These are phyloP conservation scores for Chaetodon auriga DNA, from an alignment of 2,113 vertebrate species.

Conservation along the genomic window DNA sequence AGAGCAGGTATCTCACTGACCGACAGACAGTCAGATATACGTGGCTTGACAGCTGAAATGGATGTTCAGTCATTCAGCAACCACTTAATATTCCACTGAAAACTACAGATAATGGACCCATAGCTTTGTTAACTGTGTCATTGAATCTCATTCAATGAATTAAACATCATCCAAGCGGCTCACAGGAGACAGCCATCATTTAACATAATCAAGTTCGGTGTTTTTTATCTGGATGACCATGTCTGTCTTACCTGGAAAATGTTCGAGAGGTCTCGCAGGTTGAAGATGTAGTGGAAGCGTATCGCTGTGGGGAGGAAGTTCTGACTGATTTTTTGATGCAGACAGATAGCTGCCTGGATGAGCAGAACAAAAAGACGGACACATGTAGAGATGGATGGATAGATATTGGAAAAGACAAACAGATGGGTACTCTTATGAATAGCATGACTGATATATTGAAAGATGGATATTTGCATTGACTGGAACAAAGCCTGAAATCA, in stretches of 20 bases:
- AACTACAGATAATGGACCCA: not conserved
- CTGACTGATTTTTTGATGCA: slow-evolving; percentile 88
- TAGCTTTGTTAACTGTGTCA: not conserved
- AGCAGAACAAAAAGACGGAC: slow-evolving; percentile 19
- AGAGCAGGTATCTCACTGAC: not conserved
- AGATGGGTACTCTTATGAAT: not conserved
- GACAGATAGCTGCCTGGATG: slow-evolving; percentile 82
- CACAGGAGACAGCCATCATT: not conserved
- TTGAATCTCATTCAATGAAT: not conserved
- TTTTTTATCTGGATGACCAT: slow-evolving; percentile 6
- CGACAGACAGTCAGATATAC: not conserved
- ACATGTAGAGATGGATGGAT: not conserved
- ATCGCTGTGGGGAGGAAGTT: slow-evolving; percentile 87
- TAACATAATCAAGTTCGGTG: not conserved
- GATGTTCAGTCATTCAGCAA: not conserved
- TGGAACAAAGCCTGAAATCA: not conserved
- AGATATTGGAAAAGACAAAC: not conserved
- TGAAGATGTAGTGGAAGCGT: slow-evolving; percentile 88
- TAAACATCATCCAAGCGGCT: not conserved
- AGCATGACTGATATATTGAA: not conserved
- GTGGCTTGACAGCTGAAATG: not conserved
- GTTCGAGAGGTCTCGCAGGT: slow-evolving; percentile 84
- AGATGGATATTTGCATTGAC: not conserved
- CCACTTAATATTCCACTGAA: not conserved
- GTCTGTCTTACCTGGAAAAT: slow-evolving; percentile 82